phyloP scores from a whole-genome alignment of 2,888 invertebrate species.

The Pecten maximus region DNA sequence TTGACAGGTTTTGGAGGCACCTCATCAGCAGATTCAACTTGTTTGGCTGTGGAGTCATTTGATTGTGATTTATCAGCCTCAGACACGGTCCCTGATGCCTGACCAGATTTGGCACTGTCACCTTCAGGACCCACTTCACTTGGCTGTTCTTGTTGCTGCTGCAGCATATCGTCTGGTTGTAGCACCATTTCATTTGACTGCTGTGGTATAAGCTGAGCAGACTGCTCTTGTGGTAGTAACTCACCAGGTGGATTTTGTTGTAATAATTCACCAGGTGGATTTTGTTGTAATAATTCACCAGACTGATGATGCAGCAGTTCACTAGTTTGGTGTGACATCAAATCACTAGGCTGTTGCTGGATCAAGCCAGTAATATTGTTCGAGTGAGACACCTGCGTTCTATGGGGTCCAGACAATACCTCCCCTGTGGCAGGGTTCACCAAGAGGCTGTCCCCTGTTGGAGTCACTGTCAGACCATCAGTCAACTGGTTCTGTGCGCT shows the following conservation, averaged over 20 bases:
- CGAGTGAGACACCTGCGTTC: neutral
- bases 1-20: neutral
- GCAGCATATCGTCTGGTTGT: conserved; percentile 9
- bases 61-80: neutral
- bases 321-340: neutral
- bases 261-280: neutral
- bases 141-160: neutral
- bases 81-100: neutral
- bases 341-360: neutral
- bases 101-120: neutral
- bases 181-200: neutral
- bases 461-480: neutral
- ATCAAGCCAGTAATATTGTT: neutral
- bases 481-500: neutral
- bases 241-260: conserved; percentile 1
- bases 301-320: neutral
- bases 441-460: conserved; percentile 2
- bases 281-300: neutral
- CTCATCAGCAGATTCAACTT: neutral
- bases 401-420: neutral
- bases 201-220: neutral
- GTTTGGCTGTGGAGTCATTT: neutral
- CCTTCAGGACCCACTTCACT: neutral
- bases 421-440: conserved; percentile 21
- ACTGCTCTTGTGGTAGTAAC: neutral